Base-by-base conservation (phyloP, 2,888 invertebrate species). In the Gortyna flavago region DNA sequence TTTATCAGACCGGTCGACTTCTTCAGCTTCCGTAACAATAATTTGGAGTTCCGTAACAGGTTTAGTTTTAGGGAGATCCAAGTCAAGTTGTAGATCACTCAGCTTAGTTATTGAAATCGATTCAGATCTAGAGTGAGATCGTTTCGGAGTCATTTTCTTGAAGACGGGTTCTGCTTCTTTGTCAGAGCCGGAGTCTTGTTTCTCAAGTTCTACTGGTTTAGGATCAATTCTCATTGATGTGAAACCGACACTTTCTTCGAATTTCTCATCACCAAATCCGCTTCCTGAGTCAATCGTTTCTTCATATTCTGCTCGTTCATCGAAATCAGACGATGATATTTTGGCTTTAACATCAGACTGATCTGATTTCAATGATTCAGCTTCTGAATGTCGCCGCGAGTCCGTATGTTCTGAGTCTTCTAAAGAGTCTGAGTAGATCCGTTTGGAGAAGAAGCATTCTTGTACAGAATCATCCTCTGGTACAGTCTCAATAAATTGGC, bases 401-500 rank as follows among this genome's bases (percentile, higher is more conserved):
- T 97, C 97, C 1, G 96, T 94, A 64, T 97, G 96, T 85, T 97
- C 97, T 1, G 97, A 97, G 84, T 97, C 97, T 91, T 97, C 97
- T 77, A 97, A 89, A 0, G 97, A 97, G 85, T 97, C 97, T 3
- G 97, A 97, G 79, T 97, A 97, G 66, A 97, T 97, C 35, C 97
- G 93, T 88, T 97, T 97, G 0, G 97, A 97, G 85, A 97, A 97
- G 91, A 97, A 97, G 77, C 97, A 97, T 91, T 97, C 97, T 89
- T 97, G 97, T 13, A 97, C 97, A 9, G 97, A 97, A 87, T 97
- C 97, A 88, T 97, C 97, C 92, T 97, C 97, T 9, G 97, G 97
- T n/a, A 97, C 97, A 13, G 97, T 97, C 89, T 97, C 97, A 82
- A 97, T 97, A 82, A 97, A 97, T 80, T 97, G 97, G 1, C 97